A percentile compares a stretch with the other conserved stretches of the same genome.
These are phyloP conservation scores for Manis crassicaudata DNA, from an alignment of 2,797 vertebrate genomes.

Conservation along the genomic window DNA sequence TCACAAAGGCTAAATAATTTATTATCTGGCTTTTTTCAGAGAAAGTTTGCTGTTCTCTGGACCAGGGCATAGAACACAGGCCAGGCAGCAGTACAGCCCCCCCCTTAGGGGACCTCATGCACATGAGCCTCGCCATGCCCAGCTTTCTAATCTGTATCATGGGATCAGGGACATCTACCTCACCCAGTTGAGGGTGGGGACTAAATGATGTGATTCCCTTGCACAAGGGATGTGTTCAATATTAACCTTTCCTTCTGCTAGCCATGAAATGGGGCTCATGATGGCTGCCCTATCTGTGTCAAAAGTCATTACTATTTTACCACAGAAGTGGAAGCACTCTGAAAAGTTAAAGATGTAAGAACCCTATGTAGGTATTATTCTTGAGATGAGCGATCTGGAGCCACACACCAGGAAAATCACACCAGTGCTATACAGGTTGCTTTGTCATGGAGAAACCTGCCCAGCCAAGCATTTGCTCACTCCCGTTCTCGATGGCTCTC, in stretches of 20 bases:
- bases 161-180: accelerated
- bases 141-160: background rate
- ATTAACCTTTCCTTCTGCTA: background rate
- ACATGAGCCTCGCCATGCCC: background rate
- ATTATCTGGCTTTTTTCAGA: background rate
- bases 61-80: background rate
- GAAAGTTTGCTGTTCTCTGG: background rate
- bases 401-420: accelerated
- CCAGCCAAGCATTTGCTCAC: too few relatives aligned
- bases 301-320: background rate
- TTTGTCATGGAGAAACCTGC: background rate
- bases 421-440: background rate
- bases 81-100: background rate
- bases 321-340: accelerated
- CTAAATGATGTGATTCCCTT: background rate
- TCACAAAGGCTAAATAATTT: background rate
- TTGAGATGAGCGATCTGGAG: background rate
- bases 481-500: background rate
- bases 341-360: background rate
- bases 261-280: background rate
- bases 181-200: background rate
- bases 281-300: background rate
- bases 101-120: background rate
- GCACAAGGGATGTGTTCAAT: accelerated
- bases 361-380: too few relatives aligned